These are phyloP conservation scores for Trissolcus basalis DNA, from an alignment of 1,140 invertebrate species.

Conservation along the genomic window DNA sequence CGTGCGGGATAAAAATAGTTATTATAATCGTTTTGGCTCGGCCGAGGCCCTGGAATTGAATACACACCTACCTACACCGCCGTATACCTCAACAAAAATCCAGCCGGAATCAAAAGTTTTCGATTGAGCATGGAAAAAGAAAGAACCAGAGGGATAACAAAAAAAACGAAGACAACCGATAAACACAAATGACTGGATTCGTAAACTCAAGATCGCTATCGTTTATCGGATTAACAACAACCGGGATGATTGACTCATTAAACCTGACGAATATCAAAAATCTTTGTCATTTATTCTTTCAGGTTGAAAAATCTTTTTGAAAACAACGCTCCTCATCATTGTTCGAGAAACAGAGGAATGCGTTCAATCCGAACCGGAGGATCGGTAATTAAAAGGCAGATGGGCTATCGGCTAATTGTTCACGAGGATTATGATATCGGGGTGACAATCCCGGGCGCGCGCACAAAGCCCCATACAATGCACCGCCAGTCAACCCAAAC, in stretches of 20 bases:
- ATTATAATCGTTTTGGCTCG: constrained; percentile 75
- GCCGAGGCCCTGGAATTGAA: constrained; percentile 53
- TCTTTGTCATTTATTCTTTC: constrained; percentile 1
- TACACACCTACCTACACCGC: constrained; percentile 53
- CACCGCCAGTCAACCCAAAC: constrained; percentile 36
- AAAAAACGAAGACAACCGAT: constrained; percentile 50
- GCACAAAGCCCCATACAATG: constrained; percentile 36
- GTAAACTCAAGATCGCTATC: constrained; percentile 65
- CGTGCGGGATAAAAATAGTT: constrained; percentile 76
- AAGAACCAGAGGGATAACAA: constrained; percentile 54
- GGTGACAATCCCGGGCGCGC: constrained; percentile 37
- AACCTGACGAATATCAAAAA: constrained; percentile 27
- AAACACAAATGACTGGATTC: constrained; percentile 65
- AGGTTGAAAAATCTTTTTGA: constrained; percentile 32
- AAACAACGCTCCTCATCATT: constrained; percentile 14
- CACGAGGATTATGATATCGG: constrained; percentile 29
- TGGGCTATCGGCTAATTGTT: constrained; percentile 33
- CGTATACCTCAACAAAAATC: constrained; percentile 39
- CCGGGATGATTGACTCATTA: constrained; percentile 56
- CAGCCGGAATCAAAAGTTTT: constrained; percentile 47
- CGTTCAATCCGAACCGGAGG: constrained; percentile 5
- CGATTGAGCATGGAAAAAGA: constrained; percentile 52
- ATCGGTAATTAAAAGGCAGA: constrained; percentile 33
- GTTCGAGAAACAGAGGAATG: constrained; percentile 18
- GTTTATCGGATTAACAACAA: constrained; percentile 57